Base-by-base conservation (phyloP, 2,888 invertebrate species). In the Stomorhina lunata region DNA sequence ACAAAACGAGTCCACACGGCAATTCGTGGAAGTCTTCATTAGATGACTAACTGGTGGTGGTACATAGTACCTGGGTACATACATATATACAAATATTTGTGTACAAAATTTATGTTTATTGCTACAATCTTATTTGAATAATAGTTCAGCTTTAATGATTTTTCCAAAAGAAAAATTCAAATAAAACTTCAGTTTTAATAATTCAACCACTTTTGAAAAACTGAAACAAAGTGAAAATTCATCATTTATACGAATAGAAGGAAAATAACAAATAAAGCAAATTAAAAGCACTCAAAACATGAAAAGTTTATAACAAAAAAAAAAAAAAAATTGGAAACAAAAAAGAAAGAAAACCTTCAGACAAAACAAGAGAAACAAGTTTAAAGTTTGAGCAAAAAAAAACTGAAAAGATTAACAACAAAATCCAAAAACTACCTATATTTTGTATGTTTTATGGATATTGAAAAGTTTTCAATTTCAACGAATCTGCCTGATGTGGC, bases 281-380 rank as follows among this genome's bases (percentile, higher is more conserved):
- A 72, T 34, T 53, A 7, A 79, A 59, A 59, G 32, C 71, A 73
- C 61, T 78, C 72, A 78, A 78, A 68, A 81, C 72, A 63, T 69
- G 68, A 76, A 81, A 80, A 59, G 43, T 68, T 79, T 29, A 73
- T 34, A 59, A 66, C 65, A 53, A 7, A 66, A 34, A 66, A 72
- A 53, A 7, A 66, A 34, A 27, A 20, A 69, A 7, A 22, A 10
- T 32, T n/a, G 12, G 20, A 15, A 15, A 43, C 27, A 37, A n/a
- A 37, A 65, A 40, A 68, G n/a, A 53, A 69, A 53, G 61, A 27
- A 71, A 75, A 72, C 55, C 43, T 40, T 61, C 57, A 73, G 61
- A 65, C 68, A 50, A 84, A 84, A 84, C 84, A 83, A 83, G 83
- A 84, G 83, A 85, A 84, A 83, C 78, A 80, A 84, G 83, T 80